These are phyloP conservation scores for Anoplopoma fimbria DNA, from an alignment of 2,113 vertebrate genomes.

Conservation along the genomic window DNA sequence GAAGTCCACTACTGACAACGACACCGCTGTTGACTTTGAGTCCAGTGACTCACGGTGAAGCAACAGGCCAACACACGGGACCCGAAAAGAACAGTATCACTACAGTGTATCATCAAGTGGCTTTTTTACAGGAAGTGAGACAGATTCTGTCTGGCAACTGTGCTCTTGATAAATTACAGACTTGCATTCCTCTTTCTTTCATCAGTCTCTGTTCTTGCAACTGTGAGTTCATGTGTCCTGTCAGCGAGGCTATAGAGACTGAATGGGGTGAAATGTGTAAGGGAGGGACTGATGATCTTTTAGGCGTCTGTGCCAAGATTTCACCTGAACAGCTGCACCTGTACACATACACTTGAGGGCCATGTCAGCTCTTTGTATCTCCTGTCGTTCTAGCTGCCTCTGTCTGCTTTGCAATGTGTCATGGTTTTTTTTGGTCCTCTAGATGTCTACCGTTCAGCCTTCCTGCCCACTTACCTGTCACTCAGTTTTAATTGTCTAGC, in stretches of 20 bases:
- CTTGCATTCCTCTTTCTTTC: not conserved
- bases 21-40: constrained; percentile 56
- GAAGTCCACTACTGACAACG: constrained; percentile 58
- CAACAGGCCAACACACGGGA: constrained; percentile 29
- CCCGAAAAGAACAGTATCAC: constrained; percentile 43
- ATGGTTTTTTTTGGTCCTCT: constrained; percentile 8
- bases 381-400: constrained; percentile 39
- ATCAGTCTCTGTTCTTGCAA: constrained; percentile 23
- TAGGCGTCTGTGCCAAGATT: constrained; percentile 40
- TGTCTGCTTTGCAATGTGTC: constrained; percentile 28
- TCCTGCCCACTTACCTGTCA: constrained; percentile 49
- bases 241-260: constrained; percentile 11
- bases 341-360: constrained; percentile 36
- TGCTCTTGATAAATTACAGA: constrained; percentile 41
- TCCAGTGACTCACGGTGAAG: constrained; percentile 56
- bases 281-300: constrained; percentile 43
- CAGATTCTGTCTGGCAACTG: not conserved
- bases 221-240: constrained; percentile 26
- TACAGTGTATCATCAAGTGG: constrained; percentile 22
- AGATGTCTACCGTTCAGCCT: constrained; percentile 24
- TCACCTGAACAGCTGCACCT: constrained; percentile 64
- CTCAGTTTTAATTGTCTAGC: constrained; percentile 60
- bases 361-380: constrained; percentile 44
- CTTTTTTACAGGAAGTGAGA: constrained; percentile 34
- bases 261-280: constrained; percentile 45